Evolutionary conservation across 2,797 vertebrate species (phyloP).

Genomic region (Trematomus bernacchii): DNA sequence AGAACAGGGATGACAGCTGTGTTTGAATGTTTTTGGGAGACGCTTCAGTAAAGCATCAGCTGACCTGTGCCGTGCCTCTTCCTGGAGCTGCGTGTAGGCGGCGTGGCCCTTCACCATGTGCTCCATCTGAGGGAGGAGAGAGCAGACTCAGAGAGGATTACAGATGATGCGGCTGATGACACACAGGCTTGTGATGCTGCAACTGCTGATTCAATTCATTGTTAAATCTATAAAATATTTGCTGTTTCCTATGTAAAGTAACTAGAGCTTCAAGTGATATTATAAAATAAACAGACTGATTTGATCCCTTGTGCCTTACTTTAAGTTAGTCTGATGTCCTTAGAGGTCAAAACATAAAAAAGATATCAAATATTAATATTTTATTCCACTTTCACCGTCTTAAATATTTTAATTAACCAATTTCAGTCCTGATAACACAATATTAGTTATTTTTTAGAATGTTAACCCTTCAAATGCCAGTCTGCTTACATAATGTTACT

Average conservation of each 20-base stretch:
- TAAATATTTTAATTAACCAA: too few relatives aligned
- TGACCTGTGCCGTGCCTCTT: conserved; percentile 88
- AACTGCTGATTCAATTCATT: neutral
- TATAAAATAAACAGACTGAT: neutral
- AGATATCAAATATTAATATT: too few relatives aligned
- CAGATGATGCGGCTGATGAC: neutral
- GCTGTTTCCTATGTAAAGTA: neutral
- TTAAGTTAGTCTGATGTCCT: too few relatives aligned
- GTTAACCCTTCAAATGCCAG: too few relatives aligned
- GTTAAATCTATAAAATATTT: neutral
- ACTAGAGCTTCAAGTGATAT: neutral
- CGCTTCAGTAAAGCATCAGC: conserved; percentile 38
- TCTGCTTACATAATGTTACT: too few relatives aligned
- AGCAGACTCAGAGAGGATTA: neutral
- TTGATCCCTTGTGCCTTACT: too few relatives aligned
- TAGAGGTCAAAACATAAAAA: too few relatives aligned
- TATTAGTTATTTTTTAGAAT: too few relatives aligned
- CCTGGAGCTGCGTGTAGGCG: conserved; percentile 89
- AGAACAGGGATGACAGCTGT: conserved; percentile 26
- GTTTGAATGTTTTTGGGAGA: conserved; percentile 5
- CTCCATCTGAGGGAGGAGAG: conserved; percentile 88
- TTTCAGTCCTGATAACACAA: too few relatives aligned
- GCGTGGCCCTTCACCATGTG: conserved; percentile 91
- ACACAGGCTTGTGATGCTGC: neutral
- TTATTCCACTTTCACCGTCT: too few relatives aligned